Evolutionary conservation across 2,113 vertebrate species (phyloP).

Genomic region (Semicossyphus pulcher): DNA sequence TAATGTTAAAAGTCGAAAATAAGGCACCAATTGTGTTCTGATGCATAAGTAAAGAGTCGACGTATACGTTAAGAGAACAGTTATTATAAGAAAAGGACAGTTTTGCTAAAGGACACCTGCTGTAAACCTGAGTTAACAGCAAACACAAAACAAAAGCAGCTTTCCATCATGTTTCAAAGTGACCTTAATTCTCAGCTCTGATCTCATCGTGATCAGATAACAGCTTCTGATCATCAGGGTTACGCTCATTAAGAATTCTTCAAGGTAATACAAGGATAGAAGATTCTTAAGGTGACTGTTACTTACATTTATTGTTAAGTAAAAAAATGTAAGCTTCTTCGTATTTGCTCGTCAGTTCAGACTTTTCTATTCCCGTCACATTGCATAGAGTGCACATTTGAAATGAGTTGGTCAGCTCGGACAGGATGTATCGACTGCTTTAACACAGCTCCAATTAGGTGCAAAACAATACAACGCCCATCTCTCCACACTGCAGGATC

Average conservation of each 20-base stretch:
- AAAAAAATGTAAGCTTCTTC: neutral
- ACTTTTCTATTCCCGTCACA: no score
- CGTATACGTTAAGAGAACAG: neutral
- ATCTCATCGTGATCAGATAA: neutral
- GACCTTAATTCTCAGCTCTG: neutral
- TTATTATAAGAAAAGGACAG: neutral
- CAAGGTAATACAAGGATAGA: neutral
- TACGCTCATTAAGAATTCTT: neutral
- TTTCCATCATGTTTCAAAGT: no score
- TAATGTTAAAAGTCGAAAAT: no score
- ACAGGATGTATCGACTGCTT: neutral
- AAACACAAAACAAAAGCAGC: no score
- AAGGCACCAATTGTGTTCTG: no score
- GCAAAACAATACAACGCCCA: neutral
- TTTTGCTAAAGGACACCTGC: conserved; percentile 7
- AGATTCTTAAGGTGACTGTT: no score
- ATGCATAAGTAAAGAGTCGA: no score
- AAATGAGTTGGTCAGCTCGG: neutral
- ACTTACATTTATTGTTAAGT: neutral
- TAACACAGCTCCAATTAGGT: neutral
- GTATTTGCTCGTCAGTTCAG: no score
- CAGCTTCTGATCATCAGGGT: neutral
- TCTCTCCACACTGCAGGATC: neutral
- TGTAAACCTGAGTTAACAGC: neutral
- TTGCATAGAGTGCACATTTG: no score